phyloP scores from a whole-genome alignment of 53 echinoderm and acorn worm genomes.

The Hippasteria phrygiana region DNA sequence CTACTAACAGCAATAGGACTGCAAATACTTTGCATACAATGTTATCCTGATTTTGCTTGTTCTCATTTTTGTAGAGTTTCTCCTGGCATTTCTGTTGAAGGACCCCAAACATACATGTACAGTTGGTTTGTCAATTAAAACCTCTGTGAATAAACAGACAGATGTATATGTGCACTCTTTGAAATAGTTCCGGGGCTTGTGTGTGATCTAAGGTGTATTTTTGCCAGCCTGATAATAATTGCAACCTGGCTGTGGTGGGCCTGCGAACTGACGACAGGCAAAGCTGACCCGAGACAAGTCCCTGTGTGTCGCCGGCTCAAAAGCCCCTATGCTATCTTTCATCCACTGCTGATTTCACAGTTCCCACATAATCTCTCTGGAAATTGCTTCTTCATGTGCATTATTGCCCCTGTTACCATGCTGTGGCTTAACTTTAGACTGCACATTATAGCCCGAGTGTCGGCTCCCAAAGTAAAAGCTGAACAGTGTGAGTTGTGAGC shows the following conservation, averaged over 20 bases:
- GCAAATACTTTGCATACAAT: too few species aligned
- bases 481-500: too few species aligned
- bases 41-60: too few species aligned
- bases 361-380: slow-evolving; percentile 45
- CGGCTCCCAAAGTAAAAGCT: background rate
- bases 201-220: background rate
- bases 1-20: too few species aligned
- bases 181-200: too few species aligned
- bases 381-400: slow-evolving; percentile 66
- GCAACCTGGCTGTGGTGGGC: slow-evolving; percentile 3
- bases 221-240: slow-evolving; percentile 22
- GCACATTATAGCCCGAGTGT: background rate
- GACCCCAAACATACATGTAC: too few species aligned
- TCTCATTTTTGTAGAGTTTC: too few species aligned
- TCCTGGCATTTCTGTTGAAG: too few species aligned
- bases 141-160: too few species aligned
- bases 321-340: slow-evolving; percentile 64
- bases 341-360: slow-evolving; percentile 67
- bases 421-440: background rate
- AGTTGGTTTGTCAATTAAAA: too few species aligned
- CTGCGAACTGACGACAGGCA: slow-evolving; percentile 44
- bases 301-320: slow-evolving; percentile 55
- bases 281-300: slow-evolving; percentile 35
- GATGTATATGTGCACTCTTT: too few species aligned
- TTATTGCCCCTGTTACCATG: background rate